phyloP scores from a whole-genome alignment of 2,888 invertebrate species.

The Sisyra nigra region DNA sequence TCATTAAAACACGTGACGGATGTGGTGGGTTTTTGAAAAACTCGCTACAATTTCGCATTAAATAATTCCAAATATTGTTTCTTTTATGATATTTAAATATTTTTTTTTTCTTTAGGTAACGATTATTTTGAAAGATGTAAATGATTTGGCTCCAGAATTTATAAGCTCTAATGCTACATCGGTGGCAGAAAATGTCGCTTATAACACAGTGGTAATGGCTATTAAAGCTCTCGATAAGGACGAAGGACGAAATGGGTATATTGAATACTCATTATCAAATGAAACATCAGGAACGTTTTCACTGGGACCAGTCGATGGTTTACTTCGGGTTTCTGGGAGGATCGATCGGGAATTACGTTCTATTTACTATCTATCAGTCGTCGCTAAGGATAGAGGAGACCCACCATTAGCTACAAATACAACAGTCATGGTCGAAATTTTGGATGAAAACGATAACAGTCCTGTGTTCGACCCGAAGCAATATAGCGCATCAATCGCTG shows the following conservation, averaged over 20 bases:
- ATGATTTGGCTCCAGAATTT: constrained; percentile 82
- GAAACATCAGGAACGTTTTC: constrained; percentile 56
- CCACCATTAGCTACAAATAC: constrained; percentile 57
- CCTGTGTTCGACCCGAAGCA: constrained; percentile 80
- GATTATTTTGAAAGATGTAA: constrained; percentile 74
- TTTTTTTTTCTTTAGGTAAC: constrained; percentile 47
- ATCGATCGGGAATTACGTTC: constrained; percentile 70
- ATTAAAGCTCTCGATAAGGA: constrained; percentile 80
- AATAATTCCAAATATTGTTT: too few species aligned
- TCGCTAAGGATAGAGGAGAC: constrained; percentile 79
- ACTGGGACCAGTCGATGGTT: constrained; percentile 74
- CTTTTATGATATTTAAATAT: constrained; percentile 5
- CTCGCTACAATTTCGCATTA: too few species aligned
- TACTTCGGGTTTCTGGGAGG: constrained; percentile 67
- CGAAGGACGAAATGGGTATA: constrained; percentile 77
- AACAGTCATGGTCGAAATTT: constrained; percentile 52
- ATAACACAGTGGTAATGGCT: constrained; percentile 76
- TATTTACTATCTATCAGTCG: constrained; percentile 58
- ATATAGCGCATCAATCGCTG: constrained; percentile 78
- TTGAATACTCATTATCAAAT: constrained; percentile 68
- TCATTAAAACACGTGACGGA: too few species aligned
- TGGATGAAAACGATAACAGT: constrained; percentile 83
- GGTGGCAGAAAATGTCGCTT: constrained; percentile 69
- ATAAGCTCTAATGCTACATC: constrained; percentile 62
- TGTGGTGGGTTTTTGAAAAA: too few species aligned